Evolutionary conservation across 1,140 invertebrate species (phyloP).

Genomic region (Pararge aegeria): DNA sequence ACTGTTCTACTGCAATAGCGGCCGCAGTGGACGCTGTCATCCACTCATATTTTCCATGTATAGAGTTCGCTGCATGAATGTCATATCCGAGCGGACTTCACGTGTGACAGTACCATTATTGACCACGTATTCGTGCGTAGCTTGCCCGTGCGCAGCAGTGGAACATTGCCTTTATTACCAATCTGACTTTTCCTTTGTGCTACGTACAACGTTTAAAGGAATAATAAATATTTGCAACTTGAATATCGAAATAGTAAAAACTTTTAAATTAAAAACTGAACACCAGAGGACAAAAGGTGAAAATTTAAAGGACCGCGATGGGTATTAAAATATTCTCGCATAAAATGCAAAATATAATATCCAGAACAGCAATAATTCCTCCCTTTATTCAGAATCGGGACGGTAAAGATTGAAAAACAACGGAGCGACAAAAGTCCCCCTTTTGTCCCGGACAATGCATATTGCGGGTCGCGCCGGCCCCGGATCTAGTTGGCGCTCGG

Average conservation of each 20-base stretch:
- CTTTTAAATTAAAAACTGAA: neutral
- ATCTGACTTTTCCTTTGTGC: neutral
- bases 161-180: too few species aligned
- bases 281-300: neutral
- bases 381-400: constrained; percentile 13
- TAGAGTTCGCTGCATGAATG: too few species aligned
- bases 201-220: too few species aligned
- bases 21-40: too few species aligned
- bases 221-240: neutral
- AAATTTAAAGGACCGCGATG: neutral
- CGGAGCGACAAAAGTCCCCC: constrained; percentile 10
- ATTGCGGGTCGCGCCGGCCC: neutral
- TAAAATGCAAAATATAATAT: constrained; percentile 15
- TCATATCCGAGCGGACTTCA: too few species aligned
- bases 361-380: constrained; percentile 12
- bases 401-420: constrained; percentile 17
- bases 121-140: too few species aligned
- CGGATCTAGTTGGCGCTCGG: neutral
- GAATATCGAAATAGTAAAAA: neutral
- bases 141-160: too few species aligned
- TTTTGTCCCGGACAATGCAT: constrained; percentile 17
- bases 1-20: too few species aligned
- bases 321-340: constrained; percentile 7
- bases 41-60: too few species aligned
- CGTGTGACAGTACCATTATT: too few species aligned